Conservation (phyloP, 1,140 invertebrate genomes). For the Bombus affinis region DNA sequence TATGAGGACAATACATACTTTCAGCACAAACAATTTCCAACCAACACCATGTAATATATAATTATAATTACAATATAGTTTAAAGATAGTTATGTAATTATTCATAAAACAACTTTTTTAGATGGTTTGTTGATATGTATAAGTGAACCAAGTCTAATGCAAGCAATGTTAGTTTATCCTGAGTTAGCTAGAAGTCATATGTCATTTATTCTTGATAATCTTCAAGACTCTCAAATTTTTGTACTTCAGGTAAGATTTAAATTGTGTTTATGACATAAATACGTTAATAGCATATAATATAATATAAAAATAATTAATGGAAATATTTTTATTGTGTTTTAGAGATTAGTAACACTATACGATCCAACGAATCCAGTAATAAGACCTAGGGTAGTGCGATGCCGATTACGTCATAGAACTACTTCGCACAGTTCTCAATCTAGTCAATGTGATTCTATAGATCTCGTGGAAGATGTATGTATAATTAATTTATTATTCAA, state of each 20-base stretch:
- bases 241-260: conserved; percentile 75
- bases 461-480: conserved; percentile 77
- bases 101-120: conserved; percentile 41
- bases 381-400: conserved; percentile 78
- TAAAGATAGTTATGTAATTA: background rate
- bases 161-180: conserved; percentile 79
- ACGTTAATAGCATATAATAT: too few relatives aligned
- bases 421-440: conserved; percentile 78
- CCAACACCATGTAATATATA: conserved; percentile 63
- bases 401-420: conserved; percentile 74
- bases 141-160: conserved; percentile 80
- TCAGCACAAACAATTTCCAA: conserved; percentile 65
- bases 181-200: conserved; percentile 78
- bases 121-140: conserved; percentile 81
- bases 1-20: conserved; percentile 74
- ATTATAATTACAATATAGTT: background rate
- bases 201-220: conserved; percentile 76
- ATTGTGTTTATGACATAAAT: background rate
- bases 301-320: too few relatives aligned
- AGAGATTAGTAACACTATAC: conserved; percentile 81
- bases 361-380: conserved; percentile 82
- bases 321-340: conserved; percentile 2
- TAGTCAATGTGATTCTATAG: conserved; percentile 79
- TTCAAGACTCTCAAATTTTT: conserved; percentile 76
- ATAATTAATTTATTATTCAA: background rate